Base-by-base conservation (phyloP, 2,888 invertebrate species). In the Amorpha juglandis region DNA sequence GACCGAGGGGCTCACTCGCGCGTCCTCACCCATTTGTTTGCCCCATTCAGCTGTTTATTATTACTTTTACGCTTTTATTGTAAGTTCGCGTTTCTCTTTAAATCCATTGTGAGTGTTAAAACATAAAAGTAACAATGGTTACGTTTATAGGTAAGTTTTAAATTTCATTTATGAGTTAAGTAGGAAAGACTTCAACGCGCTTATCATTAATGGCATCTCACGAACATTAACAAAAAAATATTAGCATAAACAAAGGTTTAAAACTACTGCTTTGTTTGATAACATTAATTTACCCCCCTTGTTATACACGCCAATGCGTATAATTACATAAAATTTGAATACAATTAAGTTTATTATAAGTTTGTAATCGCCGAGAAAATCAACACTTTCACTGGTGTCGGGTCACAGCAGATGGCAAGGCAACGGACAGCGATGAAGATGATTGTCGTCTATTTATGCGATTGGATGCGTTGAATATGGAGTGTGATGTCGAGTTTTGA, bases 41-140 rank as follows among this genome's bases (percentile, higher is more conserved):
- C 73, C 71, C 74, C 79, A 78, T 74, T 77, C 78, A 78, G 78
- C 78, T 77, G 78, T 82, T 80, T 80, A 78, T 77, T 77, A 76
- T 78, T 79, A 75, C 68, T 78, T 73, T 74, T 76, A 78, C 72
- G 78, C 72, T 78, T 80, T 83, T 83, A 80, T 81, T 77, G 76
- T 76, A 70, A 78, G 77, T 77, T 68, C 72, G 69, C 67, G 68
- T 72, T 73, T 74, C 68, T 70, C 71, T 74, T 72, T 68, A 71
- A 71, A 72, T 64, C 71, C 71, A 74, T 76, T 72, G 73, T 76
- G 67, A 70, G 68, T 67, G 67, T 68, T 72, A 66, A 66, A 70
- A 53, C 66, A 68, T 8, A 66, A 66, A 66, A 69, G 69, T 69
- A 72, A 67, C 69, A 68, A 66, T 71, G 63, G 63, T 66, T 67